phyloP scores from a whole-genome alignment of 2,888 invertebrate species.

The Strigamia maritima region DNA sequence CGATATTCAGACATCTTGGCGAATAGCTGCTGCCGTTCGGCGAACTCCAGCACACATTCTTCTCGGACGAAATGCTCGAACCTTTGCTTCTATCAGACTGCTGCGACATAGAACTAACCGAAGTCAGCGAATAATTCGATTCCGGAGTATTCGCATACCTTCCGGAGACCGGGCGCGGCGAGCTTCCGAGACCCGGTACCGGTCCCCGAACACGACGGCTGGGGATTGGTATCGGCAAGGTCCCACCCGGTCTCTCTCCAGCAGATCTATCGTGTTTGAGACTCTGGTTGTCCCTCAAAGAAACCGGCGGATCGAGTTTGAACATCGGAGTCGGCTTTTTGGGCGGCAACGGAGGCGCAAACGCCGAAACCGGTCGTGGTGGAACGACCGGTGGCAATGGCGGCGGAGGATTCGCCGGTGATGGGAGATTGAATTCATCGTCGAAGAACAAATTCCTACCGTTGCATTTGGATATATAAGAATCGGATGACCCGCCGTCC shows the following conservation, averaged over 20 bases:
- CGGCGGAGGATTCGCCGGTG: constrained; percentile 37
- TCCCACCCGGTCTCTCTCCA: background rate
- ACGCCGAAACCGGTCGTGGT: constrained; percentile 35
- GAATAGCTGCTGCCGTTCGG: background rate
- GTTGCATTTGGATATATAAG: background rate
- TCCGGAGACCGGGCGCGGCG: background rate
- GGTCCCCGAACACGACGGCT: background rate
- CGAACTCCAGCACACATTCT: background rate
- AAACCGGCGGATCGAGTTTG: background rate
- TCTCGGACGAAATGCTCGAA: background rate
- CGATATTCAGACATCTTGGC: background rate
- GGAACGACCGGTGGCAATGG: constrained; percentile 41
- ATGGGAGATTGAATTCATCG: constrained; percentile 28
- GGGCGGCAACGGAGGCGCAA: constrained; percentile 41
- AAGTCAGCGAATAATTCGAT: background rate
- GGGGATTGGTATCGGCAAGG: constrained; percentile 42
- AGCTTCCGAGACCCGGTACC: background rate
- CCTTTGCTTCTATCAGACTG: background rate
- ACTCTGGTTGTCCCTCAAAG: background rate
- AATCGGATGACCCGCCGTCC: background rate
- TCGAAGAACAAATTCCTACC: background rate
- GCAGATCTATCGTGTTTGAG: background rate
- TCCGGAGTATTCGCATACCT: background rate
- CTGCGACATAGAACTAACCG: background rate
- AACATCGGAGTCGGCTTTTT: background rate